These are phyloP conservation scores for Karalla daura DNA, from an alignment of 2,797 vertebrate genomes.

Conservation along the genomic window DNA sequence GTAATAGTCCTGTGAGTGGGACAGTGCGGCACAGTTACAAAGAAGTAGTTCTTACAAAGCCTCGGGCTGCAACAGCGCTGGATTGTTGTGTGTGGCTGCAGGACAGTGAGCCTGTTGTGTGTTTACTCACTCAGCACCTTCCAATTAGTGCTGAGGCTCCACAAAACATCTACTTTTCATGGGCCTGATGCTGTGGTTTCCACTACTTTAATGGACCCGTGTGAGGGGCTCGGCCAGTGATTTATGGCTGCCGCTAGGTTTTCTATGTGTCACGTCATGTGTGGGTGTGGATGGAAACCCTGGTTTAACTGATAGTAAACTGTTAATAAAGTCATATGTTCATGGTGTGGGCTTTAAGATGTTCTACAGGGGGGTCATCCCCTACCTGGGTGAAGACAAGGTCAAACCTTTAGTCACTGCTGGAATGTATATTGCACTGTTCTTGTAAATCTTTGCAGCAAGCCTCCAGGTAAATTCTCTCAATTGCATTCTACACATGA, in stretches of 20 bases:
- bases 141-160: slow-evolving; percentile 47
- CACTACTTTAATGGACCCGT: slow-evolving; percentile 44
- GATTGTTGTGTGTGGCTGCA: slow-evolving; percentile 55
- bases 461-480: background rate
- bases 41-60: slow-evolving; percentile 58
- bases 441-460: slow-evolving; percentile 12
- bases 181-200: slow-evolving; percentile 17
- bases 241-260: slow-evolving; percentile 2
- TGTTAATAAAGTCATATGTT: background rate
- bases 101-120: slow-evolving; percentile 71
- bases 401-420: background rate
- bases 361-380: background rate
- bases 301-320: background rate
- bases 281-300: slow-evolving; percentile 4
- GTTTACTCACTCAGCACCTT: slow-evolving; percentile 70
- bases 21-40: slow-evolving; percentile 55
- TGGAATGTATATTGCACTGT: background rate
- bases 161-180: slow-evolving; percentile 54
- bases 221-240: background rate
- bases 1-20: slow-evolving; percentile 70
- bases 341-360: background rate
- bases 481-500: background rate
- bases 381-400: background rate
- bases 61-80: slow-evolving; percentile 67
- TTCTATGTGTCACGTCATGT: slow-evolving; percentile 4